These are phyloP conservation scores for Hypena proboscidalis DNA, from an alignment of 2,888 invertebrate genomes.

Conservation along the genomic window DNA sequence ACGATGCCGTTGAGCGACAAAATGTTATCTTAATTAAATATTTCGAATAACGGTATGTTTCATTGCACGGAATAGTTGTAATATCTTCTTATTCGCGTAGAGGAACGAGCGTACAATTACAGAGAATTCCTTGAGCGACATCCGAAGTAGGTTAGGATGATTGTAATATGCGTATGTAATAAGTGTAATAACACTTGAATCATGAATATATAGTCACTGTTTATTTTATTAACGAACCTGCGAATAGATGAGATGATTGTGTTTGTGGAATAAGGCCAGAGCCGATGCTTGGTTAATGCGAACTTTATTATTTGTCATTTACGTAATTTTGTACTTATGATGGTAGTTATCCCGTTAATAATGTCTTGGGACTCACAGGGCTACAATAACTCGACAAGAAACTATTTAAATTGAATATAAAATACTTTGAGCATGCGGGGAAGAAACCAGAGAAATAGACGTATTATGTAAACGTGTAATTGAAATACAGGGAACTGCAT, in stretches of 20 bases:
- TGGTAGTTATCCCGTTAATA: slow-evolving; percentile 39
- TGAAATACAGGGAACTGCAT: slow-evolving; percentile 62
- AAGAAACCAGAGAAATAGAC: slow-evolving; percentile 21
- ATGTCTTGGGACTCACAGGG: slow-evolving; percentile 29
- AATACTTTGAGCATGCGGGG: slow-evolving; percentile 16
- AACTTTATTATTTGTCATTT: slow-evolving; percentile 47
- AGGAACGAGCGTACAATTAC: slow-evolving; percentile 24
- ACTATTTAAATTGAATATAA: slow-evolving; percentile 20
- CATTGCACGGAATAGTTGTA: slow-evolving; percentile 19
- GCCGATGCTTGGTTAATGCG: slow-evolving; percentile 33
- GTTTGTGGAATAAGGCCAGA: slow-evolving; percentile 51
- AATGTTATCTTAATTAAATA: slow-evolving; percentile 34
- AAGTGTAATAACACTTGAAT: slow-evolving; percentile 29
- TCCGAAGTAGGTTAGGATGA: slow-evolving; percentile 41
- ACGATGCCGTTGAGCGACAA: slow-evolving; percentile 12
- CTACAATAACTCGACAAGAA: slow-evolving; percentile 22
- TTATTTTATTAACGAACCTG: slow-evolving; percentile 52
- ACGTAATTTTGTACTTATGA: slow-evolving; percentile 47
- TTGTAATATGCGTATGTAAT: too few species aligned
- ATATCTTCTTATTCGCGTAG: slow-evolving; percentile 23
- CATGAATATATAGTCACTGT: slow-evolving; percentile 34
- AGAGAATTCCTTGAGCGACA: slow-evolving; percentile 36
- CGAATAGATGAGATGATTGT: slow-evolving; percentile 47
- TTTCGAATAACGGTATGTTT: slow-evolving; percentile 25
- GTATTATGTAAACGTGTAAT: slow-evolving; percentile 46